Conservation (phyloP, 2,113 vertebrate genomes). For the Lethenteron camtschaticum region DNA sequence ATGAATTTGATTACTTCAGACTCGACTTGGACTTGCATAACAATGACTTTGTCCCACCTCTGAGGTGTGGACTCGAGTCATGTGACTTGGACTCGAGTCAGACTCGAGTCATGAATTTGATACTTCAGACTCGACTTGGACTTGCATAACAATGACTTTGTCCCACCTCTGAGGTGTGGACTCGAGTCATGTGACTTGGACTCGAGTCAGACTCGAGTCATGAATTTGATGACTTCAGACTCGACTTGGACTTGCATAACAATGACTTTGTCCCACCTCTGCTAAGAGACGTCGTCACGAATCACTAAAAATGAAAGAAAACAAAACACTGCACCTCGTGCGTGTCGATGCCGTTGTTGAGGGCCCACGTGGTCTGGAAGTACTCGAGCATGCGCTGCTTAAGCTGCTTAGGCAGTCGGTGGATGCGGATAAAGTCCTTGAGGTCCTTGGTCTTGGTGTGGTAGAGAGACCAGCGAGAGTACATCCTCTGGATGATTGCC, state of each 20-base stretch:
- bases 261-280: background rate
- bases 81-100: too few species aligned
- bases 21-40: too few species aligned
- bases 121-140: too few species aligned
- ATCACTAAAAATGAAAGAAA: background rate
- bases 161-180: too few species aligned
- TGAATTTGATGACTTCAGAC: too few species aligned
- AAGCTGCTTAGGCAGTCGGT: slow-evolving; percentile 75
- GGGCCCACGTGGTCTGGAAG: slow-evolving; percentile 96
- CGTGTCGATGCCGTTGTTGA: slow-evolving; percentile 95
- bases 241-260: too few species aligned
- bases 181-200: too few species aligned
- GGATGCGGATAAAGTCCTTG: slow-evolving; percentile 89
- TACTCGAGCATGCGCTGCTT: slow-evolving; percentile 97
- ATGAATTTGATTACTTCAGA: too few species aligned
- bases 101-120: too few species aligned
- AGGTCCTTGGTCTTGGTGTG: slow-evolving; percentile 91
- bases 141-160: too few species aligned
- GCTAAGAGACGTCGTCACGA: background rate
- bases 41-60: too few species aligned
- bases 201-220: too few species aligned
- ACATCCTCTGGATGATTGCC: slow-evolving; percentile 95
- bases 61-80: background rate
- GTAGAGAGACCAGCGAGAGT: slow-evolving; percentile 91
- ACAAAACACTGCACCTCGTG: slow-evolving; percentile 45